These are phyloP conservation scores for Diploscapter pachys DNA, from an alignment of 1,140 invertebrate genomes.

Conservation along the genomic window DNA sequence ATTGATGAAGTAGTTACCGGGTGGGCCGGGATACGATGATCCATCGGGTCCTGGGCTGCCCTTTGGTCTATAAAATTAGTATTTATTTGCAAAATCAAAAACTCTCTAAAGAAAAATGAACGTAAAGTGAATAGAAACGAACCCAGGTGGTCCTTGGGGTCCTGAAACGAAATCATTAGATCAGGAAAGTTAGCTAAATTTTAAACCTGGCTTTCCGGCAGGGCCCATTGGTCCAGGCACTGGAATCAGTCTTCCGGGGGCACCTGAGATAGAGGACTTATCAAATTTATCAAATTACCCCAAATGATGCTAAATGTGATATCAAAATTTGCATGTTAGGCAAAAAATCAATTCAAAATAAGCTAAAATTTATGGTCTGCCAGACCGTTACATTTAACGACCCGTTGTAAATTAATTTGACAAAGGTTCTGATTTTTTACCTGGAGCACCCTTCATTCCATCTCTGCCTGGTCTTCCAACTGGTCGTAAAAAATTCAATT, in stretches of 20 bases:
- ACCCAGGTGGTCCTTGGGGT: conserved; percentile 36
- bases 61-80: conserved; percentile 19
- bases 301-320: too few species aligned
- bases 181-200: too few species aligned
- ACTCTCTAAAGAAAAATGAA: too few species aligned
- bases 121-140: too few species aligned
- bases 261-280: conserved; percentile 23
- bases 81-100: too few species aligned
- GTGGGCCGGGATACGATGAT: conserved; percentile 48
- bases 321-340: too few species aligned
- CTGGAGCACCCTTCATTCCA: conserved; percentile 55
- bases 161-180: neutral
- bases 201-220: conserved; percentile 32
- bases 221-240: conserved; percentile 57
- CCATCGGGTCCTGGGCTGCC: conserved; percentile 56
- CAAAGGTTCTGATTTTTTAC: too few species aligned
- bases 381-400: too few species aligned
- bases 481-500: conserved; percentile 29
- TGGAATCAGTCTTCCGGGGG: conserved; percentile 52
- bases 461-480: conserved; percentile 53
- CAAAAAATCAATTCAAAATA: too few species aligned
- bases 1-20: conserved; percentile 51
- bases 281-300: too few species aligned
- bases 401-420: too few species aligned
- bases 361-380: too few species aligned